These are phyloP conservation scores for Hylomyscus alleni DNA, from an alignment of 2,797 vertebrate genomes.

Conservation along the genomic window DNA sequence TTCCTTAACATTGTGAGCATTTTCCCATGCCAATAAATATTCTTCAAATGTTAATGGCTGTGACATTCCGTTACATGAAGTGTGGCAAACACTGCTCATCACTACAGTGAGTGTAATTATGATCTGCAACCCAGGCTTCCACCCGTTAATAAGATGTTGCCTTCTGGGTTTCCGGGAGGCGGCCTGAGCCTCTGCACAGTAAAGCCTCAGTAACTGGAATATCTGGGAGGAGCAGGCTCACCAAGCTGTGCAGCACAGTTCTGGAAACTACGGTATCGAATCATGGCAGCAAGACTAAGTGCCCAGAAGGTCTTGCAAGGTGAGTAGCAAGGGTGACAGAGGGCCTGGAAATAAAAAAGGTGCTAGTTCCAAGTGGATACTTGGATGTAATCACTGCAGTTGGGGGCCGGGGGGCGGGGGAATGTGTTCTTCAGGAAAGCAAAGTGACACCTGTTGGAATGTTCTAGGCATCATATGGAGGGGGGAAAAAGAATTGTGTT, in stretches of 20 bases:
- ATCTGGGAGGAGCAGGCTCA: not conserved
- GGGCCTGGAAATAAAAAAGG: not conserved
- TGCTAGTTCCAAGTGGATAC: not conserved
- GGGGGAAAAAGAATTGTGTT: not conserved
- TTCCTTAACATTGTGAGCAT: slow-evolving; percentile 85
- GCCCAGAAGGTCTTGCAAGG: not conserved
- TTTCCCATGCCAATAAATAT: slow-evolving; percentile 83
- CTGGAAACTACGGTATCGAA: not conserved
- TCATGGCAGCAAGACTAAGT: not conserved
- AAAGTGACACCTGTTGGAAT: not conserved
- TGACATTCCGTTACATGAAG: slow-evolving; percentile 61
- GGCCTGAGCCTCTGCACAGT: not conserved
- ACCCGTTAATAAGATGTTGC: not conserved
- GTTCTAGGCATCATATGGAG: fast-evolving
- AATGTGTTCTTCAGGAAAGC: not conserved
- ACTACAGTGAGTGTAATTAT: not conserved
- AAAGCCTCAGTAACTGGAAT: not conserved
- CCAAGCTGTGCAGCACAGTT: not conserved
- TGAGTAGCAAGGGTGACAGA: not conserved
- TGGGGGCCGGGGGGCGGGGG: too few relatives aligned
- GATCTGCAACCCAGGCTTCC: too few relatives aligned
- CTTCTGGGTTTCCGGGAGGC: not conserved
- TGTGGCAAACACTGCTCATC: not conserved
- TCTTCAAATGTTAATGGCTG: slow-evolving; percentile 77
- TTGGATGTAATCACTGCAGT: not conserved